These are phyloP conservation scores for Oriolus oriolus DNA, from an alignment of 2,113 vertebrate genomes.

Conservation along the genomic window DNA sequence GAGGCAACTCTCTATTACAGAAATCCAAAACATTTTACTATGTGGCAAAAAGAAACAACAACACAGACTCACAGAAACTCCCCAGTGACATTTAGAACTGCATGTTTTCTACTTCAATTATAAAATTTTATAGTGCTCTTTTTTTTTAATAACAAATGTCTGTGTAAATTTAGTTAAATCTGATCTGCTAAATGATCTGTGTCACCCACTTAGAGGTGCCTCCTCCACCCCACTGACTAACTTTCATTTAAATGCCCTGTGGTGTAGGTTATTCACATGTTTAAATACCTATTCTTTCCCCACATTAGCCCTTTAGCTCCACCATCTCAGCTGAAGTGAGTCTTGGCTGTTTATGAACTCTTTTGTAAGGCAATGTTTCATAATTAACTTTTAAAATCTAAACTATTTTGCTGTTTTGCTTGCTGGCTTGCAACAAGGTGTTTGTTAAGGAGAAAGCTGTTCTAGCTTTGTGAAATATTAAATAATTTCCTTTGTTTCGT, in stretches of 20 bases:
- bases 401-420: background rate
- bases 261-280: background rate
- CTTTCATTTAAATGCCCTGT: background rate
- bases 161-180: background rate
- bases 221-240: background rate
- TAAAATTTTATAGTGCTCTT: background rate
- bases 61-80: background rate
- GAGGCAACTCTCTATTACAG: background rate
- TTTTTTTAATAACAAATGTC: background rate
- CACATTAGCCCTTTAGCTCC: background rate
- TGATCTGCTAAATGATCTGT: background rate
- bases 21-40: background rate
- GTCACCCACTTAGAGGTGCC: background rate
- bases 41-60: background rate
- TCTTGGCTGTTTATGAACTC: background rate
- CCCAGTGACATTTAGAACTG: background rate
- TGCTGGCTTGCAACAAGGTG: background rate
- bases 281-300: background rate
- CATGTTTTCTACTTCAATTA: background rate
- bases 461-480: background rate
- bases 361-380: background rate
- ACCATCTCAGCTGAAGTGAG: background rate
- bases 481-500: background rate
- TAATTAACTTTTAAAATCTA: background rate
- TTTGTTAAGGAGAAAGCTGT: background rate